Conservation (phyloP, 2,888 invertebrate species). For the Idaea straminata region DNA sequence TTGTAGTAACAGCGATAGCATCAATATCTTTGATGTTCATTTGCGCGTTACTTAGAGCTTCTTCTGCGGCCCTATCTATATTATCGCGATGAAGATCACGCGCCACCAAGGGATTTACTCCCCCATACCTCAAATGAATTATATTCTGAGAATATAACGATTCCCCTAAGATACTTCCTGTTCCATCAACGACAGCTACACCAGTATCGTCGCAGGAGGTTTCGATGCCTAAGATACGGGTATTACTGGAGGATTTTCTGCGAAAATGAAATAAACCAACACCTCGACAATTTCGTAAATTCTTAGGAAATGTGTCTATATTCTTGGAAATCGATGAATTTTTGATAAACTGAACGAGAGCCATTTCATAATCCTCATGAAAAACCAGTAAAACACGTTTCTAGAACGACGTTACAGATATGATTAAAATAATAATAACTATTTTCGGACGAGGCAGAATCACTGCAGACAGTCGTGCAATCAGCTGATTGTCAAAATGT, state of each 20-base stretch:
- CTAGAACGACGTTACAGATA: background rate
- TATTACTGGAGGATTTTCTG: slow-evolving; percentile 6
- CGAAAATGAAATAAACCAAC: background rate
- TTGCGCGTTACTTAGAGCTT: slow-evolving; percentile 82
- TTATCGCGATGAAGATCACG: slow-evolving; percentile 88
- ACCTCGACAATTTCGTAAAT: background rate
- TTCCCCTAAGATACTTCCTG: slow-evolving; percentile 88
- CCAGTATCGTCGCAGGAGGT: slow-evolving; percentile 99
- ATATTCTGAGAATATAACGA: slow-evolving; percentile 89
- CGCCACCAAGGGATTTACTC: slow-evolving; percentile 94
- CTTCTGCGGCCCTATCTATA: slow-evolving; percentile 86
- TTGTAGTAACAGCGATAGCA: slow-evolving; percentile 94
- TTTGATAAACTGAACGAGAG: background rate
- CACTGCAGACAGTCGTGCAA: background rate
- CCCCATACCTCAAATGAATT: slow-evolving; percentile 87
- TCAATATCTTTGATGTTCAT: slow-evolving; percentile 84
- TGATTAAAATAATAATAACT: background rate
- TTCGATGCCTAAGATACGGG: slow-evolving; percentile 91
- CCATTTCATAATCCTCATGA: background rate
- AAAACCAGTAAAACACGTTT: background rate
- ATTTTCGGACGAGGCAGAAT: background rate
- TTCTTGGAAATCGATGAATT: background rate
- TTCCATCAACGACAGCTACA: slow-evolving; percentile 89
- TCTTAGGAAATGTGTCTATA: background rate
- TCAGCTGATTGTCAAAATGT: background rate